Evolutionary conservation across 2,113 vertebrate genomes (phyloP), one percentile per base, ranked within the genome.

Genomic region (Lontra canadensis): DNA sequence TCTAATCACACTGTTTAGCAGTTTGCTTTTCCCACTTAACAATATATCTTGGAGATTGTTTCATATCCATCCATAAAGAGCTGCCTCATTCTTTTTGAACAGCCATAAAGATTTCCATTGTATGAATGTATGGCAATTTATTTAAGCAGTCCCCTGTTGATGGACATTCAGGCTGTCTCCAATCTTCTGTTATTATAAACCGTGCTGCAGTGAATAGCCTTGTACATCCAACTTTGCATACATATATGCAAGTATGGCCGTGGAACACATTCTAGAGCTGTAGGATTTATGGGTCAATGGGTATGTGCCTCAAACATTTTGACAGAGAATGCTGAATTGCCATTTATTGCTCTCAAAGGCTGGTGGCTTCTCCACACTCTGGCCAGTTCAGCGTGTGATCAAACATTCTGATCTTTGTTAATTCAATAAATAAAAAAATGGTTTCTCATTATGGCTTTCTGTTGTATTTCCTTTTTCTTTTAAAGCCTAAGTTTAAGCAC

Each of bases 11-110:
- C 44, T 96, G 96, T 97, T 97, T 91, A 93, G 96, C 96, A 93
- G 93, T 98, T 96, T 79, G 88, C 71, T 88, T 96, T 95, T 86
- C 71, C 69, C 95, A 67, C 91, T 96, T 97, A 82, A 97, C 97
- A 97, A 98, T 97, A 95, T 97, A 97, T 98, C 97, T 97, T 94
- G 59, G 85, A 97, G 97, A 98, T 97, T 93, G 98, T 97, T 97
- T 97, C 96, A 97, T 97, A 97, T 95, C 91, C 82, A 0, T 90
- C 84, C 97, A 97, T 98, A 98, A 97, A 97, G 96, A 98, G 98
- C 98, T 96, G 96, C 96, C 95, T 97, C 96, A 96, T 98, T 97
- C 97, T 96, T 97, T 97, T 96, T 94, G 88, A 98, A 98, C 93
- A 96, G 94, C 96, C 97, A 18, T 98, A 94, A 98, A 97, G 90